Base-by-base conservation (phyloP, 2,888 invertebrate genomes). In the Cyaniris semiargus region DNA sequence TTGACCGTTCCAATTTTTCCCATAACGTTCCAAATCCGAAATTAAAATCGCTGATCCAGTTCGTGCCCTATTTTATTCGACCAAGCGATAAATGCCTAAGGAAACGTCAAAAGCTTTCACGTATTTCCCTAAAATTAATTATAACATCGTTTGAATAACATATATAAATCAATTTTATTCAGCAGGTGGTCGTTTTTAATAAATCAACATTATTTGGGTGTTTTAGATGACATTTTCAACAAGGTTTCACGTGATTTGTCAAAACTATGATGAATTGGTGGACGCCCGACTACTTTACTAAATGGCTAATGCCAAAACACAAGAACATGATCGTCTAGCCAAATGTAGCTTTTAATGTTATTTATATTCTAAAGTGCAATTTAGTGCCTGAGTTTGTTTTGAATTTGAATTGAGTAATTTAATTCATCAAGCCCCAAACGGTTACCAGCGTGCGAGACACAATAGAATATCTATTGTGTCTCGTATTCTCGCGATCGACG, bases 101-200 rank as follows among this genome's bases (percentile, higher is more conserved):
- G 15, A 66, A 15, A 66, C 66, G 15, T 66, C 27, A 66, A 13
- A 18, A 18, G 27, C 18, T 27, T 23, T 58, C 58, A n/a, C 13
- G 13, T 66, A 66, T 66, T 15, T 31, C 5, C 7, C 23, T 60
- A 23, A 23, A 44, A 60, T 60, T 60, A 60, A 66, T 66, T 18
- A 31, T 66, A 31, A 18, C 27, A 66, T 15, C 6, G 27, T 27
- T 27, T 13, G 60, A 66, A 66, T 66, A 27, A 27, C 66, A 31
- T 27, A 31, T 27, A 66, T 66, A 66, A 66, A 66, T 27, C 66
- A 66, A 15, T 66, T 66, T 66, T 66, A 66, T 66, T 31, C 13
- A 66, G 27, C 66, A 66, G 27, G 66, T 66, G 66, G 15, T 1
- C 5, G 6, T 66, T 7, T 66, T 13, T 7, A 66, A 31, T 66